Conservation (phyloP, 2,797 vertebrate genomes). For the Psittacula derbiana region DNA sequence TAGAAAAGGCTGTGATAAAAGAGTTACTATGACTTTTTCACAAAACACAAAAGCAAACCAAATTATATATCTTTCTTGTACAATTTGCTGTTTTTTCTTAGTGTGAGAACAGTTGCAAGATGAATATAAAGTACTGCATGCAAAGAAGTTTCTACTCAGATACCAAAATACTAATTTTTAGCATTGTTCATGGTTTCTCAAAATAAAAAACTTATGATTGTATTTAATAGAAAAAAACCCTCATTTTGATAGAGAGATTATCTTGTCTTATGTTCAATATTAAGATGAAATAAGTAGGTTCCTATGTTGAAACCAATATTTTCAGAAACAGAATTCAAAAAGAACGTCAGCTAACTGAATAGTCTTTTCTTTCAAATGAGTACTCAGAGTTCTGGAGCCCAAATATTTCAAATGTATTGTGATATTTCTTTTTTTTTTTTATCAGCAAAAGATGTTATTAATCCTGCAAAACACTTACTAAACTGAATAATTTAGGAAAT, state of each 20-base stretch:
- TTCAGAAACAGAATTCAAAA: background rate
- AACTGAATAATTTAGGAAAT: background rate
- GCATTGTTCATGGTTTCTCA: background rate
- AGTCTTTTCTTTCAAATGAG: background rate
- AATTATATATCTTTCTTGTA: background rate
- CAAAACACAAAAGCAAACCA: fast-evolving
- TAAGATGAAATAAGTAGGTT: background rate
- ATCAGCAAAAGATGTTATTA: background rate
- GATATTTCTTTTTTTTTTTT: background rate
- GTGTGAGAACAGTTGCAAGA: background rate
- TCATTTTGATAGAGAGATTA: background rate
- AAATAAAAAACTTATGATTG: background rate
- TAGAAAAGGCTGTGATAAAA: background rate
- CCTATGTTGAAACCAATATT: background rate
- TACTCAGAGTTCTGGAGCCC: background rate
- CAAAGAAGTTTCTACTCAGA: background rate
- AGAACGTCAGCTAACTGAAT: background rate
- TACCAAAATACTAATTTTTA: background rate
- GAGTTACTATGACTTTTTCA: background rate
- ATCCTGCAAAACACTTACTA: background rate
- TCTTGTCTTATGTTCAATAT: background rate
- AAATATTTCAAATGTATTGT: background rate
- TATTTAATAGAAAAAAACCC: background rate
- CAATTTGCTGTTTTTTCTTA: background rate
- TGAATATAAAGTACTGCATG: background rate